phyloP scores from a whole-genome alignment of 2,888 invertebrate species.

The Drosophila diplacantha region DNA sequence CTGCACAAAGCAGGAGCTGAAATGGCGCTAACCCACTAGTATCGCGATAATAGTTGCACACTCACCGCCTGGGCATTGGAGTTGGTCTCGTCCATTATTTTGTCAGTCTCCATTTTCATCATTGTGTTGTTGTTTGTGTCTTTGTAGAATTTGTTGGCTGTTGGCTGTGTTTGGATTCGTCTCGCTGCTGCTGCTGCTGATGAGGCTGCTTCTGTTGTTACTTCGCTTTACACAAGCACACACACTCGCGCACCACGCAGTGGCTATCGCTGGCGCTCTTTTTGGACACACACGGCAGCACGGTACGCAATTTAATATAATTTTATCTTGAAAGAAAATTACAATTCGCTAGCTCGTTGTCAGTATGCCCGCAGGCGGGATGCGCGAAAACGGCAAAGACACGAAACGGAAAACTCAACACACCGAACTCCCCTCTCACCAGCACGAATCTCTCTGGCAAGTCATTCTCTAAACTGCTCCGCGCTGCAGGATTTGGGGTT shows the following conservation, averaged over 20 bases:
- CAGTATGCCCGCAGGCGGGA: slow-evolving; percentile 36
- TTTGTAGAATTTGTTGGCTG: slow-evolving; percentile 55
- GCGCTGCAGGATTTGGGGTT: neutral
- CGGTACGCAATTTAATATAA: slow-evolving; percentile 16
- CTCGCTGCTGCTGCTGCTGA: slow-evolving; percentile 7
- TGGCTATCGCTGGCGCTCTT: slow-evolving; percentile 15
- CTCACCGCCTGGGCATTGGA: slow-evolving; percentile 82
- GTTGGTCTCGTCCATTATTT: slow-evolving; percentile 89
- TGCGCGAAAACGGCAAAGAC: slow-evolving; percentile 22
- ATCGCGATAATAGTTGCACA: slow-evolving; percentile 27
- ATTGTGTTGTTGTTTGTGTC: slow-evolving; percentile 71
- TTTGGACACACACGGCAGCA: slow-evolving; percentile 18
- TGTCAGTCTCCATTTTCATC: slow-evolving; percentile 95
- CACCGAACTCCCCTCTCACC: slow-evolving; percentile 42
- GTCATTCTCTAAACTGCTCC: slow-evolving; percentile 46
- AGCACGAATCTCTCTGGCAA: slow-evolving; percentile 46
- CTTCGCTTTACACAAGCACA: slow-evolving; percentile 24
- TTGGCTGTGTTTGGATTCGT: slow-evolving; percentile 40
- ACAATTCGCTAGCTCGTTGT: slow-evolving; percentile 36
- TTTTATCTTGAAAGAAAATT: slow-evolving; percentile 36
- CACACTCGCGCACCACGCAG: slow-evolving; percentile 34
- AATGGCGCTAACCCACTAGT: slow-evolving; percentile 19
- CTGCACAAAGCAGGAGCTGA: slow-evolving; percentile 1
- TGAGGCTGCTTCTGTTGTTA: slow-evolving; percentile 19
- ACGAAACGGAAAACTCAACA: slow-evolving; percentile 50